A percentile compares a stretch with the other conserved stretches of the same genome.
These are phyloP conservation scores for Cinara cedri DNA, from an alignment of 2,888 invertebrate genomes.

Conservation along the genomic window DNA sequence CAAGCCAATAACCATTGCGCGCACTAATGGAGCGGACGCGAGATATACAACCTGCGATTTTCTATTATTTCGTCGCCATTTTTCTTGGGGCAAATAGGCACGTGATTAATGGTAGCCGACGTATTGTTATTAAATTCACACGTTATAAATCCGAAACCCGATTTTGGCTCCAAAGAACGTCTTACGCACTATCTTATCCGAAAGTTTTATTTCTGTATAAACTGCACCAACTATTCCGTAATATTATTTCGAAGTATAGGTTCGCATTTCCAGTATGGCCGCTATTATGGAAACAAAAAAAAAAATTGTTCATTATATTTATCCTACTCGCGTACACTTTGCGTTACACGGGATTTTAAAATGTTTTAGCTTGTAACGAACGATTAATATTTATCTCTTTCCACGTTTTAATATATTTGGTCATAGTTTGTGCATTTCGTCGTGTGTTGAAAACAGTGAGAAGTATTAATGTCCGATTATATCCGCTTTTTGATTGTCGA, in stretches of 20 bases:
- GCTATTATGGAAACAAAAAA: too few species aligned
- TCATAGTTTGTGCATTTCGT: neutral
- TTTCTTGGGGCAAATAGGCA: neutral
- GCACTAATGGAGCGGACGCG: too few species aligned
- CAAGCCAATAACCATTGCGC: too few species aligned
- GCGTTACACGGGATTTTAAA: too few species aligned
- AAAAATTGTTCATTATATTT: too few species aligned
- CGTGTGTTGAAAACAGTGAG: neutral
- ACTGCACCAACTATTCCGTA: too few species aligned
- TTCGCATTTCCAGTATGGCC: too few species aligned
- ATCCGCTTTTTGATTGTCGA: constrained; percentile 30
- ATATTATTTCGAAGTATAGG: too few species aligned
- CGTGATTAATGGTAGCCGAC: too few species aligned
- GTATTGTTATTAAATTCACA: neutral
- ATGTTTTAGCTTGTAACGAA: too few species aligned
- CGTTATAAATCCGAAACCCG: neutral
- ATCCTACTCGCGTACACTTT: too few species aligned
- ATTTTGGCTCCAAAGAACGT: neutral
- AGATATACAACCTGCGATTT: neutral
- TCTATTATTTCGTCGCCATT: neutral
- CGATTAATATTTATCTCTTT: neutral
- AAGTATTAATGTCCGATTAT: constrained; percentile 7
- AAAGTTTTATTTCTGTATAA: too few species aligned
- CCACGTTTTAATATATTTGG: neutral
- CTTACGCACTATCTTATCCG: neutral